phyloP scores from a whole-genome alignment of 2,113 vertebrate genomes.

The Numenius arquata region DNA sequence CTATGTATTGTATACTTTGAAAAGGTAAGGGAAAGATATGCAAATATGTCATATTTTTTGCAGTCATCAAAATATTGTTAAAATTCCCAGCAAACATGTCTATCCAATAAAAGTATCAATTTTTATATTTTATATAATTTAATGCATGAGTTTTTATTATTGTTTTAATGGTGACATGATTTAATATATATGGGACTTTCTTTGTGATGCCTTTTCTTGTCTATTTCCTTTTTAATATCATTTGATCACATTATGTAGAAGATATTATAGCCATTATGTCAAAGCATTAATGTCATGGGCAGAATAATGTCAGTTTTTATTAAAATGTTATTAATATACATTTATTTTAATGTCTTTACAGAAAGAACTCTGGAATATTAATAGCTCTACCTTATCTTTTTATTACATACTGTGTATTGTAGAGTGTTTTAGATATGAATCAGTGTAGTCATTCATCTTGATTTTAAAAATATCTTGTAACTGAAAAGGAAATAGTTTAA shows the following conservation, averaged over 20 bases:
- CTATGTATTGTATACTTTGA: not conserved
- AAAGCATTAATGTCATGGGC: not conserved
- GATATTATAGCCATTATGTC: not conserved
- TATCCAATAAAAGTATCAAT: not conserved
- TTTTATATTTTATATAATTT: not conserved
- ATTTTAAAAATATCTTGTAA: not conserved
- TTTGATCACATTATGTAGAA: not conserved
- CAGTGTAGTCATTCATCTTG: not conserved
- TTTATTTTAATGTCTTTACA: constrained; percentile 23
- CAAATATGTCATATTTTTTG: not conserved
- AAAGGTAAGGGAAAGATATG: not conserved
- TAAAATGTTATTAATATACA: constrained; percentile 8
- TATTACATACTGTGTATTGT: not conserved
- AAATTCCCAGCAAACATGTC: not conserved
- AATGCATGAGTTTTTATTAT: not conserved
- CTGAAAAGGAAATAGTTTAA: not conserved
- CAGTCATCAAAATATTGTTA: not conserved
- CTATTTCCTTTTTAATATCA: not conserved
- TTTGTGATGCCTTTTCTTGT: not conserved
- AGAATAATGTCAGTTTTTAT: constrained; percentile 30
- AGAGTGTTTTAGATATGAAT: not conserved
- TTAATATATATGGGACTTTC: not conserved
- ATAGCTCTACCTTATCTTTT: not conserved
- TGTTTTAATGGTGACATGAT: not conserved
- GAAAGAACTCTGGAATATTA: not conserved